Percentiles rank a stretch among this genome's conserved stretches.
These are phyloP conservation scores for Brenthis daphne DNA, from an alignment of 2,888 invertebrate species.

Conservation along the genomic window DNA sequence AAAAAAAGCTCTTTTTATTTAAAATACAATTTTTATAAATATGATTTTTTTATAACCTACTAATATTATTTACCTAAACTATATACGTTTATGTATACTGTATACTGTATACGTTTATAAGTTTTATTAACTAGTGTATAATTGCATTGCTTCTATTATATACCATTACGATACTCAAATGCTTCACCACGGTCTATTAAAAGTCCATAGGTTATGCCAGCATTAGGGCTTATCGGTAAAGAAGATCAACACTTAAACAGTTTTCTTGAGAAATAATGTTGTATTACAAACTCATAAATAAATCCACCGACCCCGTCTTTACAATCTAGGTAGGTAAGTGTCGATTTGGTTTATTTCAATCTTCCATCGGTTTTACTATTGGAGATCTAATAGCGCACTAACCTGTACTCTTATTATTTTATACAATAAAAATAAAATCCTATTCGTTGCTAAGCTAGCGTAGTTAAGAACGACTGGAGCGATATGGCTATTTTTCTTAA, in stretches of 20 bases:
- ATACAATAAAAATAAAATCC: no score
- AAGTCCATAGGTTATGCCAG: conserved; percentile 47
- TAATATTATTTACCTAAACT: no score
- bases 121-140: conserved; percentile 19
- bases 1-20: no score
- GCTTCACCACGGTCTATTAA: conserved; percentile 42
- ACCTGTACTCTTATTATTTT: not conserved
- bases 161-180: conserved; percentile 38
- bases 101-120: not conserved
- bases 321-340: conserved; percentile 30
- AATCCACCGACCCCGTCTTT: conserved; percentile 31
- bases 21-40: no score
- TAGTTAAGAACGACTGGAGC: no score
- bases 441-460: no score
- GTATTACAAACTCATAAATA: conserved; percentile 42
- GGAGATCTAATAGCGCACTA: not conserved
- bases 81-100: no score
- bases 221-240: conserved; percentile 42
- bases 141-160: conserved; percentile 33
- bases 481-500: no score
- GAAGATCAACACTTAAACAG: conserved; percentile 40
- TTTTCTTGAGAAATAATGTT: conserved; percentile 46
- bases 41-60: no score
- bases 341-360: conserved; percentile 35
- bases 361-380: conserved; percentile 15